Evolutionary conservation across 2,797 vertebrate genomes (phyloP), one percentile per base, ranked within the genome.

Genomic region (Eulemur rubriventer): DNA sequence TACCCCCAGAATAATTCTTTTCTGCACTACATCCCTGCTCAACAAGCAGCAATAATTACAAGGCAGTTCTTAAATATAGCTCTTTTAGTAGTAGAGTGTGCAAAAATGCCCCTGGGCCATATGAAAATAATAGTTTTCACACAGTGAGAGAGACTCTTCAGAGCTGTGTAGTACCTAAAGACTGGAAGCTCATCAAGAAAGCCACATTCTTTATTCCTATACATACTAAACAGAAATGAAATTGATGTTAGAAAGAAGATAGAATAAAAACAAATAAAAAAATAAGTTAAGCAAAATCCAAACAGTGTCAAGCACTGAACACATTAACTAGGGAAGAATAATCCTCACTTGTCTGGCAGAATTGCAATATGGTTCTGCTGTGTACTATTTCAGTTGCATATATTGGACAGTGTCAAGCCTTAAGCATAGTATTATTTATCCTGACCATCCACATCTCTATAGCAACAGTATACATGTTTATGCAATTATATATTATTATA

Each of bases 61-160:
- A 97, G 94, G 92, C 90, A 97, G 83, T 96, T 98, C 93, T 98
- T 98, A 98, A 98, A 97, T 97, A 97, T 90, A 96, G 97, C 95
- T 96, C 96, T 98, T 13, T 63, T 97, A 97, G 97, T 95, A 86
- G 91, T 28, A 0, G 94, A 96, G n/a, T 96, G 65, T 97, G 95
- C 83, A 86, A 95, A 98, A 95, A 59, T 95, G 95, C 94, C 96
- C 95, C 67, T 96, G 97, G 97, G 95, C 97, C 94, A 97, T 97
- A 95, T 98, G 94, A 98, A 98, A 98, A 98, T 97, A 97, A 61
- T 92, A 97, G 97, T 98, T 98, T 97, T 97, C 92, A 95, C 90
- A 94, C 92, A 97, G 69, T 85, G 96, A 95, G 95, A 97, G 93
- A 97, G 97, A 97, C 95, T 95, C 89, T 97, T 97, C 55, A 96